phyloP scores from a whole-genome alignment of 2,113 vertebrate species.

The Synodontis membranacea region DNA sequence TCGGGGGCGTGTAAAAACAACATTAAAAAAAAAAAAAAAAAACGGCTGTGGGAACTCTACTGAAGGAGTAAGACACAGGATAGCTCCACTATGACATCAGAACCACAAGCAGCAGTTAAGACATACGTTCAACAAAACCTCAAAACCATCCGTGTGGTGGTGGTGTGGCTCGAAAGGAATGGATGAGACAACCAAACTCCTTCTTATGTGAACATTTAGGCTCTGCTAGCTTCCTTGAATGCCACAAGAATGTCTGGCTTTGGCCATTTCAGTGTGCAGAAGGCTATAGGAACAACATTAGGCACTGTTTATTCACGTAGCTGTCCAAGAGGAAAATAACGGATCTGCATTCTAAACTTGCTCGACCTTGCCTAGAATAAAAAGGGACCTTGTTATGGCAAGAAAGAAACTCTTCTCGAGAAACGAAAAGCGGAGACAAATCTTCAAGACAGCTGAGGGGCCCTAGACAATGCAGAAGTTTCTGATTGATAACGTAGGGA shows the following conservation, averaged over 20 bases:
- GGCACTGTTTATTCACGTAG: not conserved
- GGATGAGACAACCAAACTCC: not conserved
- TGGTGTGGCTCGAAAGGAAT: conserved; percentile 51
- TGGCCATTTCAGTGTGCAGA: not conserved
- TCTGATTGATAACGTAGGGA: not conserved
- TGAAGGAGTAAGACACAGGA: conserved; percentile 45
- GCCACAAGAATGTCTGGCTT: conserved; percentile 42
- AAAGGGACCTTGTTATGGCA: not conserved
- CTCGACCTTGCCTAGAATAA: not conserved
- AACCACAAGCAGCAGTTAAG: conserved; percentile 50
- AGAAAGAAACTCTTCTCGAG: no score
- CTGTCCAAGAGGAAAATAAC: conserved; percentile 5
- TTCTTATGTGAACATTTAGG: not conserved
- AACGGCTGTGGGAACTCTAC: conserved; percentile 36
- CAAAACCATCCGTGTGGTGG: conserved; percentile 53
- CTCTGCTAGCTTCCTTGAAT: not conserved
- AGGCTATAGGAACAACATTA: not conserved
- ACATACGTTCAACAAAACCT: conserved; percentile 52
- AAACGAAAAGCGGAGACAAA: not conserved
- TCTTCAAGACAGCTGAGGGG: not conserved
- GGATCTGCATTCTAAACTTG: not conserved
- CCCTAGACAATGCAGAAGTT: not conserved
- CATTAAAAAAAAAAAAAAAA: conserved; percentile 6
- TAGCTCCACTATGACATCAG: conserved; percentile 64
- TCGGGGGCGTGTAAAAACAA: conserved; percentile 40